Base-by-base conservation (phyloP, 2,797 vertebrate species). In the Clarias pachynema region DNA sequence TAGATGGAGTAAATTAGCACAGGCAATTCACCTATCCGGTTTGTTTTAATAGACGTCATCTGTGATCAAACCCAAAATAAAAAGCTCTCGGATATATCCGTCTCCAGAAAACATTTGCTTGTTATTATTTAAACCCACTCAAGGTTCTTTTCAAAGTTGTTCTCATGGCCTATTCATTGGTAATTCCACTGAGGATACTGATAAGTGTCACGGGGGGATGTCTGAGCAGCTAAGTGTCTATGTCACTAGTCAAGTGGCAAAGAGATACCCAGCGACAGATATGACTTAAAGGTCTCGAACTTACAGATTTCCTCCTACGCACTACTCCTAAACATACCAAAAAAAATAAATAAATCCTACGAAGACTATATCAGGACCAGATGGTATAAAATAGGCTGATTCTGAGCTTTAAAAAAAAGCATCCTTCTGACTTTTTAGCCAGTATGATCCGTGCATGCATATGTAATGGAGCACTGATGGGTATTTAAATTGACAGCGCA, bases 401-500 rank as follows among this genome's bases (percentile, higher is more conserved):
- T 34, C 49, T 57, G 31, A 63, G 70, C 37, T 81, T 88, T 78
- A 73, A 82, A 88, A 69, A 84, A 86, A 75, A 82, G 0, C 14
- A 84, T n/a, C 44, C 40, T 57, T 63, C 44, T 81, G 82, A 31
- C 66, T 69, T 68, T 60, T 68, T 60, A 72, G 70, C 72, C 81
- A 26, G 49, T 59, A 60, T 78, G 56, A 81, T 70, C 49, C 72
- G 31, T 9, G 63, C 65, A 49, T 26, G 81, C 31, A 63, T 29
- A 79, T 5, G 59, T 53, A 83, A 79, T 79, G 63, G 77, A n/a
- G 3, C 60, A 31, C 79, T 85, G 84, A 87, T 87, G 78, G 53
- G 82, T 83, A 85, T 83, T 68, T 77, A 82, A 88, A 83, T 78
- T 79, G 85, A 79, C 66, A 53, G 75, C 20, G 12, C 81, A 44